phyloP scores from a whole-genome alignment of 30 jellyfish, hydroid and myxozoan species.

The Euphysa ruthae region DNA sequence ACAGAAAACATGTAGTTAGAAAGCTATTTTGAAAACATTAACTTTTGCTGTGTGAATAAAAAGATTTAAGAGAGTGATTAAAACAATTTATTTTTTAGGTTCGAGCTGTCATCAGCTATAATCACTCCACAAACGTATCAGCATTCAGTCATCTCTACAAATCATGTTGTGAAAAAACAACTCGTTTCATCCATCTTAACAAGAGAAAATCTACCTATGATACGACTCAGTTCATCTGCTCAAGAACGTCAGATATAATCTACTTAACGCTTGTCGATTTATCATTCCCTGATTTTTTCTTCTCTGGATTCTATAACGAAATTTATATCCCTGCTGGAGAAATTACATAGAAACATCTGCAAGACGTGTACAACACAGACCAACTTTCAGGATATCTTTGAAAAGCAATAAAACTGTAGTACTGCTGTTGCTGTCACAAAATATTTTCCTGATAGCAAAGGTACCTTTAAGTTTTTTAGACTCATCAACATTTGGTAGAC shows the following conservation, averaged over 20 bases:
- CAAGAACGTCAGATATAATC: not conserved
- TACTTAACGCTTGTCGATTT: not conserved
- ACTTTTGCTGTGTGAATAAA: no score
- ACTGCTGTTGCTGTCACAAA: not conserved
- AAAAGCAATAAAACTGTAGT: no score
- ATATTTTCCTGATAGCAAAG: not conserved
- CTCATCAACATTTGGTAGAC: not conserved
- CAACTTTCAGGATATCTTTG: no score
- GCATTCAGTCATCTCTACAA: no score
- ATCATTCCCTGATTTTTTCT: not conserved
- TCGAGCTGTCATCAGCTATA: no score
- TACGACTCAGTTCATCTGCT: conserved; percentile 5
- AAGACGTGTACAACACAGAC: not conserved
- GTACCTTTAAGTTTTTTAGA: not conserved
- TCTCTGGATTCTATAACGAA: not conserved
- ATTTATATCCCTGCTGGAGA: not conserved
- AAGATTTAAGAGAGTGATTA: no score
- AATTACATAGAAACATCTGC: not conserved
- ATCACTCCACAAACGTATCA: no score
- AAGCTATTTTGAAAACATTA: no score
- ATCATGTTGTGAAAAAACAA: no score
- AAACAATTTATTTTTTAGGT: no score
- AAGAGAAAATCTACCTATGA: not conserved
- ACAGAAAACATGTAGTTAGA: no score
- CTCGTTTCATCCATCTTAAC: no score